A percentile compares a stretch with the other conserved stretches of the same genome.
These are phyloP conservation scores for Columba livia DNA, from an alignment of 2,113 vertebrate species.

Conservation along the genomic window DNA sequence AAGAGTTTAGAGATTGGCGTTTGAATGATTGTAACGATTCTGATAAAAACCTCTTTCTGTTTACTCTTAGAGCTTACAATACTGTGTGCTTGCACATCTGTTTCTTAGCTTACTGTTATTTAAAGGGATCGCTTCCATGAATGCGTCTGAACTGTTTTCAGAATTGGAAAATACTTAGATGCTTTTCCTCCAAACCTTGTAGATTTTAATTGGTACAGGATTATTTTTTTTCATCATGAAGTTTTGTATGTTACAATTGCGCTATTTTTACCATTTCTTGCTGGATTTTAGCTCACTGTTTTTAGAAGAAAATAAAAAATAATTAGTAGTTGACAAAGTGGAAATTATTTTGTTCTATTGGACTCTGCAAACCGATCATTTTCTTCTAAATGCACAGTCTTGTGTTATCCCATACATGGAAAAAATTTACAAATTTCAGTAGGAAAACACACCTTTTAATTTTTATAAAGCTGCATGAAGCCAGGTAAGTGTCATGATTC, in stretches of 20 bases:
- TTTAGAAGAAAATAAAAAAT: conserved; percentile 53
- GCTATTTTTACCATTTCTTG: background rate
- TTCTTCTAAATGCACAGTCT: background rate
- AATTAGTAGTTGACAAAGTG: background rate
- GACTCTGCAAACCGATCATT: background rate
- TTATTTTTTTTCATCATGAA: background rate
- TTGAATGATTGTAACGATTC: background rate
- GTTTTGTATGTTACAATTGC: background rate
- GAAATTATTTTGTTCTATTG: background rate
- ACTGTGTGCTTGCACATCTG: background rate
- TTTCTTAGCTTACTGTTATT: conserved; percentile 44
- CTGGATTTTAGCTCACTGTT: background rate
- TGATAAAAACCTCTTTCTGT: background rate
- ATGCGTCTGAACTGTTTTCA: background rate
- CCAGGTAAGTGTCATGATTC: background rate
- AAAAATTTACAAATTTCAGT: background rate
- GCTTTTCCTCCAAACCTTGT: background rate
- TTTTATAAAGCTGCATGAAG: background rate
- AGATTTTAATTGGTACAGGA: background rate
- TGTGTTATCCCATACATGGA: background rate
- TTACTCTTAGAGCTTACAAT: background rate
- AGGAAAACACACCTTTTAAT: background rate
- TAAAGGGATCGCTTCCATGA: background rate
- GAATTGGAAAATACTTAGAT: background rate
- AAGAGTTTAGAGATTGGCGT: background rate